A percentile compares a stretch with the other conserved stretches of the same genome.
phyloP scores from a whole-genome alignment of 2,113 vertebrate genomes.

The Cyanoramphus novaezelandiae region DNA sequence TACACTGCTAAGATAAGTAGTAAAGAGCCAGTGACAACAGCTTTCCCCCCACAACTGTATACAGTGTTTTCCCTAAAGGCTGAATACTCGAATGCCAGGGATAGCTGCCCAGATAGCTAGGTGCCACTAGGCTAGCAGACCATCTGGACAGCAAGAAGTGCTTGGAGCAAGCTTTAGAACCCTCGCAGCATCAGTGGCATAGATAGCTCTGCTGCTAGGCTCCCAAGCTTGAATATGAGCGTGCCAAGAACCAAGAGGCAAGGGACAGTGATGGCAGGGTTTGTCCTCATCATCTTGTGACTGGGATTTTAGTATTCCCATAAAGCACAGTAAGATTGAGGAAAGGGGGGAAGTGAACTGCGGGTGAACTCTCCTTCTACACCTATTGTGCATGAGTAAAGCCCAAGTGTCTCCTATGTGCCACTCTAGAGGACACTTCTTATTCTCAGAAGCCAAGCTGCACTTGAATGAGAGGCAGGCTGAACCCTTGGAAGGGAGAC shows the following conservation, averaged over 20 bases:
- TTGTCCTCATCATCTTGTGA: background rate
- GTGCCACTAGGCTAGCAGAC: background rate
- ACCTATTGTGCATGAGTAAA: background rate
- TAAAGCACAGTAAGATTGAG: background rate
- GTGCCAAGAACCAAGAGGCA: background rate
- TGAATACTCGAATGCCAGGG: background rate
- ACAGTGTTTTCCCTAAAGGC: background rate
- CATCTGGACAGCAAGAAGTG: background rate
- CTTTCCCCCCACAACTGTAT: background rate
- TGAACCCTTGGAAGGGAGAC: background rate
- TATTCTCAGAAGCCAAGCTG: background rate
- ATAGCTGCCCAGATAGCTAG: background rate
- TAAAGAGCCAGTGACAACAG: background rate
- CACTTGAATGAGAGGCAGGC: background rate
- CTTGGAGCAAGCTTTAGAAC: background rate
- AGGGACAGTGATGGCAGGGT: background rate
- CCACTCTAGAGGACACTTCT: background rate
- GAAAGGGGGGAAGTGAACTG: background rate
- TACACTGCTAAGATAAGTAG: background rate
- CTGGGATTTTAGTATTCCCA: background rate
- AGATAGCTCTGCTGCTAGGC: background rate
- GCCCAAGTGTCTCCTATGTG: background rate
- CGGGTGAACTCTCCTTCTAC: background rate
- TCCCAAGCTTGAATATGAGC: background rate
- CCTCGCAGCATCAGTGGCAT: fast-evolving